These are phyloP conservation scores for Spheniscus mendiculus DNA, from an alignment of 2,113 vertebrate species.

Conservation along the genomic window DNA sequence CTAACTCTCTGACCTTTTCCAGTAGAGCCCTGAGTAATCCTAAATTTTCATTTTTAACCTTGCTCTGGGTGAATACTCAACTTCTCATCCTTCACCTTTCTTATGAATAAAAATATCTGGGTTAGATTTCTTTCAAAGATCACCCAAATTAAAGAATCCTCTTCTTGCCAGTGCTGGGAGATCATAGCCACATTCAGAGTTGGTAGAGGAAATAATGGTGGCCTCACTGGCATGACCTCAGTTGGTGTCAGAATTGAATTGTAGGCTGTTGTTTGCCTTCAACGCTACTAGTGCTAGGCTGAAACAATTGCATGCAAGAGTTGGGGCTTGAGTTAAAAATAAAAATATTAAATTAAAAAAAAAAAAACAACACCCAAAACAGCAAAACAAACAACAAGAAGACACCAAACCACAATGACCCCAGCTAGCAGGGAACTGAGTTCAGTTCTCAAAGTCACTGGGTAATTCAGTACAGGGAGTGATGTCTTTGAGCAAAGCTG, in stretches of 20 bases:
- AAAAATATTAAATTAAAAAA: background rate
- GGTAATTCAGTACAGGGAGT: conserved; percentile 2
- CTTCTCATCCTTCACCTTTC: background rate
- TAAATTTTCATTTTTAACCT: background rate
- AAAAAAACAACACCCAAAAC: accelerated
- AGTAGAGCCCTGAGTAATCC: background rate
- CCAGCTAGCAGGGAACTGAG: background rate
- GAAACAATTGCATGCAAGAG: background rate
- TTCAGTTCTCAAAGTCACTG: conserved; percentile 5
- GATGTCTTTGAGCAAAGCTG: conserved; percentile 43
- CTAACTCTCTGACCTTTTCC: background rate
- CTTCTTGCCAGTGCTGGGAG: background rate
- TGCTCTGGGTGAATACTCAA: background rate
- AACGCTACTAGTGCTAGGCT: background rate
- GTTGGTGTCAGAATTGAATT: background rate
- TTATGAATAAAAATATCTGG: background rate
- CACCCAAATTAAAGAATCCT: background rate
- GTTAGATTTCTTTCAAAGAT: background rate
- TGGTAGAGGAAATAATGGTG: background rate
- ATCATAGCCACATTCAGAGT: background rate
- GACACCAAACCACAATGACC: background rate
- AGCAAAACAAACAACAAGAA: background rate
- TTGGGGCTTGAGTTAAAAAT: background rate
- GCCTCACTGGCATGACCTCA: background rate
- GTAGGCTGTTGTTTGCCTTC: background rate